Evolutionary conservation across 1,140 invertebrate species (phyloP).

Genomic region (Philopotamus ludificatus): DNA sequence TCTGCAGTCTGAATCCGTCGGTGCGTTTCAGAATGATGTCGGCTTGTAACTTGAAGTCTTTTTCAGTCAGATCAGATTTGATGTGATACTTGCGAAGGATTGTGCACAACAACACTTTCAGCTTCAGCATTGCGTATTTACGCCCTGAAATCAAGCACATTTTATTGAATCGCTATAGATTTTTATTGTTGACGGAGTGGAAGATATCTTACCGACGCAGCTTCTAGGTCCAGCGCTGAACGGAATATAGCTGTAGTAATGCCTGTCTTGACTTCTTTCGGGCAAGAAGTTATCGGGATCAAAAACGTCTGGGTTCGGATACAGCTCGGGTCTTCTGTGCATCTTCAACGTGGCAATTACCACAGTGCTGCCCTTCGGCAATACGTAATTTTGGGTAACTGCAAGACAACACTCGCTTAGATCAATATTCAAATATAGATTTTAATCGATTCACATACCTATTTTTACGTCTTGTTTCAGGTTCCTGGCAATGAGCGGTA

Average conservation of each 20-base stretch:
- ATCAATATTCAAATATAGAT: too few species aligned
- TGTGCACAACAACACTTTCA: slow-evolving; percentile 83
- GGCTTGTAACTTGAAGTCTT: slow-evolving; percentile 72
- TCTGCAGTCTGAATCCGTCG: slow-evolving; percentile 71
- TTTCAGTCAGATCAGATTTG: slow-evolving; percentile 64
- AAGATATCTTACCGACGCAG: slow-evolving; percentile 67
- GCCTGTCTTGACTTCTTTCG: slow-evolving; percentile 70
- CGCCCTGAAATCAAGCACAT: slow-evolving; percentile 59
- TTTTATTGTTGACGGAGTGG: not conserved
- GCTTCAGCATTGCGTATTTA: slow-evolving; percentile 84
- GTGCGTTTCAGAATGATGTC: slow-evolving; percentile 82
- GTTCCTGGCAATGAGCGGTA: slow-evolving; percentile 75
- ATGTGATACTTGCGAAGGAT: slow-evolving; percentile 81
- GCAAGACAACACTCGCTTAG: slow-evolving; percentile 43
- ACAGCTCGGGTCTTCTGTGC: slow-evolving; percentile 70
- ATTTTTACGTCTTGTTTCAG: slow-evolving; percentile 69
- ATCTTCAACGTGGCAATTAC: slow-evolving; percentile 65
- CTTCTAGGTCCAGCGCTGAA: slow-evolving; percentile 84
- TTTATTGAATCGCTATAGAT: not conserved
- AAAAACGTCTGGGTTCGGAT: slow-evolving; percentile 76
- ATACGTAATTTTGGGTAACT: slow-evolving; percentile 56
- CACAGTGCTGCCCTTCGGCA: slow-evolving; percentile 67
- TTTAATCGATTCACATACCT: slow-evolving; percentile 46
- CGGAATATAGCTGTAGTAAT: slow-evolving; percentile 83
- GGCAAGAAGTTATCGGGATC: slow-evolving; percentile 83